Conservation (phyloP, 2,888 invertebrate genomes). For the Vanessa cardui region DNA sequence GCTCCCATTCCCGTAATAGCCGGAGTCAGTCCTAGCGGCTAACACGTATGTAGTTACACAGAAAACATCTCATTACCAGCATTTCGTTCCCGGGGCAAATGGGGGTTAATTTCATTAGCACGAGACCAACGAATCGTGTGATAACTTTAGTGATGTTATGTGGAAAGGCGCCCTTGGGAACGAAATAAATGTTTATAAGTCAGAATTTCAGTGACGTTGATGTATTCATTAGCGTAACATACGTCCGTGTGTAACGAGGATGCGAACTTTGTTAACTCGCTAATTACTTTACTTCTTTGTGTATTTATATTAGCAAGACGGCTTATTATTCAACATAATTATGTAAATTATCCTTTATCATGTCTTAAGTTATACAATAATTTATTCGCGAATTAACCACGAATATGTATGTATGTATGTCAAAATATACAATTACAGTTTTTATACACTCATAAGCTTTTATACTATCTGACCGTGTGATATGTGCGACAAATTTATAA, state of each 20-base stretch:
- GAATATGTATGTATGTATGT: too few species aligned
- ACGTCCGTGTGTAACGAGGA: conserved; percentile 22
- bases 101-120: conserved; percentile 81
- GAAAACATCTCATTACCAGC: conserved; percentile 69
- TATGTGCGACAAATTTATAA: too few species aligned
- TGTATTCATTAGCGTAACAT: conserved; percentile 53
- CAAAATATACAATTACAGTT: too few species aligned
- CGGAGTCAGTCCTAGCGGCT: conserved; percentile 50
- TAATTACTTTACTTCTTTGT: conserved; percentile 23
- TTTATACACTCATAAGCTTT: too few species aligned
- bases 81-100: conserved; percentile 68
- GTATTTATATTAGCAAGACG: conserved; percentile 2
- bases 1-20: conserved; percentile 48
- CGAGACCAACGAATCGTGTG: conserved; percentile 80
- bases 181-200: conserved; percentile 54
- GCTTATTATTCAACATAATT: conserved; percentile 5
- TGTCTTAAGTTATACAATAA: neutral
- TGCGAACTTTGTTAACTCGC: conserved; percentile 29
- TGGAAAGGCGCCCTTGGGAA: conserved; percentile 69
- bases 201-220: conserved; percentile 55
- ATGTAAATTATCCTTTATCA: neutral
- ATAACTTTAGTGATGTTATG: conserved; percentile 79
- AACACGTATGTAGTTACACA: conserved; percentile 67
- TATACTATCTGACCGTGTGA: too few species aligned
- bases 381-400: too few species aligned